Evolutionary conservation across 2,888 invertebrate genomes (phyloP).

Genomic region (Druceiella hillmani): DNA sequence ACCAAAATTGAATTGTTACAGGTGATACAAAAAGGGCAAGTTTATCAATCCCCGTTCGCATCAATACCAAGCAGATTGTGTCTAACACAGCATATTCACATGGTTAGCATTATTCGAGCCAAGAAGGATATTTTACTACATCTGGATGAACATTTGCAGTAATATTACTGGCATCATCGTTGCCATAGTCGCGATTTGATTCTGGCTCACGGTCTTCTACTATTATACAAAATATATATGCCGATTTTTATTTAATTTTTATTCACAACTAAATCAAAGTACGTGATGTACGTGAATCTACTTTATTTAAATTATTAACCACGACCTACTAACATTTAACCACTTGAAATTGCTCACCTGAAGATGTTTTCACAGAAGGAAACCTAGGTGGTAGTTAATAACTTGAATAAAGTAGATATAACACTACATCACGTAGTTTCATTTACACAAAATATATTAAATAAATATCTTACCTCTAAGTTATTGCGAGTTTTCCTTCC

Average conservation of each 20-base stretch:
- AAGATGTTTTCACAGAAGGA: no score
- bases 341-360: no score
- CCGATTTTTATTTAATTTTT: conserved; percentile 23
- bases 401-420: no score
- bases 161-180: conserved; percentile 1
- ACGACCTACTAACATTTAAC: no score
- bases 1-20: conserved; percentile 28
- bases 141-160: conserved; percentile 16
- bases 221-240: conserved; percentile 23
- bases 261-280: no score
- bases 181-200: conserved; percentile 17
- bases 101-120: conserved; percentile 15
- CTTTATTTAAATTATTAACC: no score
- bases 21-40: conserved; percentile 24
- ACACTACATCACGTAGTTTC: no score
- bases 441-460: no score
- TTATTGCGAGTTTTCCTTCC: conserved; percentile 26
- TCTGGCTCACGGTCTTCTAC: conserved; percentile 19
- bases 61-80: conserved; percentile 22
- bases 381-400: no score
- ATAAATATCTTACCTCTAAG: conserved; percentile 16
- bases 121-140: conserved; percentile 22
- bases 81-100: conserved; percentile 19
- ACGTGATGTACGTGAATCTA: no score
- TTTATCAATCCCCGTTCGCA: conserved; percentile 18